Evolutionary conservation across 2,113 vertebrate genomes (phyloP).

Genomic region (Hylia prasina): DNA sequence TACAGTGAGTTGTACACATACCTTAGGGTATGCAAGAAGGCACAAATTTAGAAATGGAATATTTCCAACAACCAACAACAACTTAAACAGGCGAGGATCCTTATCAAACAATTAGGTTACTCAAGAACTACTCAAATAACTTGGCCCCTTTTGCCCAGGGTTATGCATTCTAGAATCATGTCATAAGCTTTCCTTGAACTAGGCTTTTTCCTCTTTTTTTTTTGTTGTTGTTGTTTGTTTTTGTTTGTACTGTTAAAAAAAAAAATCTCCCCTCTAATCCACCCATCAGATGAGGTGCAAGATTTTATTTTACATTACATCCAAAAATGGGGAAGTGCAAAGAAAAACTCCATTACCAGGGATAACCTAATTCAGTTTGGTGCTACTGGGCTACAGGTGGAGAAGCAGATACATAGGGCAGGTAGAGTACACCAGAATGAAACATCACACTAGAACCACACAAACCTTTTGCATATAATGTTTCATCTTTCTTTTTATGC

Average conservation of each 20-base stretch:
- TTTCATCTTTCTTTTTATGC: background rate
- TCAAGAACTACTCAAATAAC: constrained; percentile 33
- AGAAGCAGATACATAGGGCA: background rate
- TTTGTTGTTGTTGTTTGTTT: background rate
- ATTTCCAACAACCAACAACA: constrained; percentile 46
- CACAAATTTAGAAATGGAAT: constrained; percentile 48
- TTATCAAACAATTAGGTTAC: constrained; percentile 62
- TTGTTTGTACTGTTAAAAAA: background rate
- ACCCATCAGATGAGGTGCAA: background rate
- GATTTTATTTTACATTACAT: background rate
- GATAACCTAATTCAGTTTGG: background rate
- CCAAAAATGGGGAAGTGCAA: background rate
- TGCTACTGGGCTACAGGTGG: background rate
- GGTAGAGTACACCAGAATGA: background rate
- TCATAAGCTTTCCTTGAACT: background rate
- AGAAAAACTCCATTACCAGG: background rate
- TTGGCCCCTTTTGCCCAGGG: constrained; percentile 53
- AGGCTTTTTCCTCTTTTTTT: background rate
- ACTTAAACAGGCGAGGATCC: constrained; percentile 47
- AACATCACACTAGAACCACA: background rate
- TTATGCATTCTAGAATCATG: constrained; percentile 34
- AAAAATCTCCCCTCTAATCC: background rate
- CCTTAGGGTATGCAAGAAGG: constrained; percentile 51
- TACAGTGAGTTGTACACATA: constrained; percentile 33
- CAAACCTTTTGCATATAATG: background rate